Percentiles rank a stretch among this genome's conserved stretches.
Evolutionary conservation across 2,797 vertebrate genomes (phyloP).

Genomic region (Onychomys leucogaster): DNA sequence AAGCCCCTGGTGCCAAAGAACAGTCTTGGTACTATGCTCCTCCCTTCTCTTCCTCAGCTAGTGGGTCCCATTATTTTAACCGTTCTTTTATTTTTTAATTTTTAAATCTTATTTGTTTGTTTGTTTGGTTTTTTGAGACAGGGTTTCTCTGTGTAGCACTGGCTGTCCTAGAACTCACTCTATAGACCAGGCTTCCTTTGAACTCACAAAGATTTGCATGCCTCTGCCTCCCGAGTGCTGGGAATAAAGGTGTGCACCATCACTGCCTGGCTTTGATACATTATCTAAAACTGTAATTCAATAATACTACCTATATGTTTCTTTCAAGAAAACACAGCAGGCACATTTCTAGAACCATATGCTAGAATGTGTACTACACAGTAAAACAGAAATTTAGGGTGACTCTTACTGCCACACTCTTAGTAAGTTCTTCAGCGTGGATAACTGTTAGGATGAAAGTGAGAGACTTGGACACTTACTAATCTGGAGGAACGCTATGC

Average conservation of each 20-base stretch:
- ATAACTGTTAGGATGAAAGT: constrained; percentile 34
- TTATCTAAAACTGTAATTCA: constrained; percentile 51
- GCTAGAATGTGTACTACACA: constrained; percentile 38
- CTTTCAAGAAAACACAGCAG: constrained; percentile 40
- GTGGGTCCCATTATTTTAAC: not conserved
- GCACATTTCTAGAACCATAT: constrained; percentile 13
- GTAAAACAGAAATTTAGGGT: constrained; percentile 50
- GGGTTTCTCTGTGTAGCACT: not conserved
- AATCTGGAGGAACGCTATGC: constrained; percentile 72
- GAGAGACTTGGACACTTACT: constrained; percentile 72
- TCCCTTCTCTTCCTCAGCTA: not conserved
- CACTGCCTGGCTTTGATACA: not conserved
- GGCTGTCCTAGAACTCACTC: not conserved
- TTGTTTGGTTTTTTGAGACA: not conserved
- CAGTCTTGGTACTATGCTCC: not conserved
- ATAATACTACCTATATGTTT: constrained; percentile 19
- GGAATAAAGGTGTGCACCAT: not conserved
- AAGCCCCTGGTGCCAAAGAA: not conserved
- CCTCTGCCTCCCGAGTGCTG: not conserved
- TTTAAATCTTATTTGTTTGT: not conserved
- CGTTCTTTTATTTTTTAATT: not conserved
- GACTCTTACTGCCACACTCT: constrained; percentile 38
- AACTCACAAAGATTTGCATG: not conserved
- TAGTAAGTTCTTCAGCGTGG: constrained; percentile 40
- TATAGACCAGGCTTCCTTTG: not conserved